Percentiles rank a stretch among this genome's conserved stretches.
These are phyloP conservation scores for Cephus rjabovi DNA, from an alignment of 2,888 invertebrate species.

Conservation along the genomic window DNA sequence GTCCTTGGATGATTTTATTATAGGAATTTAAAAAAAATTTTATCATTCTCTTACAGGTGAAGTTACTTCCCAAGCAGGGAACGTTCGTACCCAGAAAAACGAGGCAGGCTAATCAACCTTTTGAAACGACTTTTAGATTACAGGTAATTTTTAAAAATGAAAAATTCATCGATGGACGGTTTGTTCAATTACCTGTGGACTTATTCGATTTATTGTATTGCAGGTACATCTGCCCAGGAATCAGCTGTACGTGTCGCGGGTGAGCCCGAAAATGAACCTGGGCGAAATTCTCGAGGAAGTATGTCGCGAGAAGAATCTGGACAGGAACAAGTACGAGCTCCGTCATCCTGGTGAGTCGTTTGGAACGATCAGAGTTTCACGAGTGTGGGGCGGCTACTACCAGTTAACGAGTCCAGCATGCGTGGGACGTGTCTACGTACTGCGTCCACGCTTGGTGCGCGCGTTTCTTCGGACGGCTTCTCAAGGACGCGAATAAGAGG, in stretches of 20 bases:
- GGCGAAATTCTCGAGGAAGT: constrained; percentile 78
- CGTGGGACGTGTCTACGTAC: not conserved
- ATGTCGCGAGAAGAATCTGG: constrained; percentile 82
- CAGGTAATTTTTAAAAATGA: constrained; percentile 45
- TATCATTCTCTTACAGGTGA: constrained; percentile 46
- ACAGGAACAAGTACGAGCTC: constrained; percentile 79
- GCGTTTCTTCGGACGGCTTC: not conserved
- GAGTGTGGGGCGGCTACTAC: not conserved
- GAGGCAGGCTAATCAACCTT: constrained; percentile 69
- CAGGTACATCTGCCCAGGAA: constrained; percentile 82
- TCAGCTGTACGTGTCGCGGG: constrained; percentile 81
- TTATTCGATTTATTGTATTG: not conserved
- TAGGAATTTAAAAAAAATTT: not conserved
- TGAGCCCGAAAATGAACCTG: constrained; percentile 77
- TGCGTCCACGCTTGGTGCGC: not conserved
- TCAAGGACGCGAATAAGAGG: not conserved
- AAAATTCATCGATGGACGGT: not conserved
- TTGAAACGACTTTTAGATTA: constrained; percentile 73
- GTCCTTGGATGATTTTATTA: not conserved
- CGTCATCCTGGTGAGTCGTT: constrained; percentile 76
- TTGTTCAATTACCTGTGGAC: not conserved
- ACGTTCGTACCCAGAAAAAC: constrained; percentile 54
- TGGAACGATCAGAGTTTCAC: not conserved
- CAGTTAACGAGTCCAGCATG: not conserved
- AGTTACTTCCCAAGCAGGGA: constrained; percentile 61